Evolutionary conservation across 2,113 vertebrate species (phyloP).

Genomic region (Tachuris rubrigastra): DNA sequence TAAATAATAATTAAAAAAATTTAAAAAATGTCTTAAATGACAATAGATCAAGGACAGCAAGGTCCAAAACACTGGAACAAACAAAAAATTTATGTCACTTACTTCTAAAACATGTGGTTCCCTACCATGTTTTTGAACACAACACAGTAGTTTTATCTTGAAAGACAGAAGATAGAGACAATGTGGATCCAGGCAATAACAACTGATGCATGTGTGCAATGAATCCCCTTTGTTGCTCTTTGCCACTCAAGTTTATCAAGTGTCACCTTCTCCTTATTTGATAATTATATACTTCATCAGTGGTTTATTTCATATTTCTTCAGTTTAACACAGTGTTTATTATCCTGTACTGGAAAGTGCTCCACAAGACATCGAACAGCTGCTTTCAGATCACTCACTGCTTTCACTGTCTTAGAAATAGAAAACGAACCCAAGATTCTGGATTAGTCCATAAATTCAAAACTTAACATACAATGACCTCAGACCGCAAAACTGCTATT

Average conservation of each 20-base stretch:
- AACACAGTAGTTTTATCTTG: background rate
- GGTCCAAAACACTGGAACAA: background rate
- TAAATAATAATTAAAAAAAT: too few relatives aligned
- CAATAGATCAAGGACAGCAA: background rate
- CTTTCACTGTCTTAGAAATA: background rate
- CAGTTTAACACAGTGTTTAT: background rate
- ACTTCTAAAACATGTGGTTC: background rate
- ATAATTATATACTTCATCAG: background rate
- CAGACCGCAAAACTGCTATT: background rate
- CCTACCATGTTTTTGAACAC: background rate
- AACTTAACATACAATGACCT: background rate
- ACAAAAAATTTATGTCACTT: background rate
- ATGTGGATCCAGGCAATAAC: background rate
- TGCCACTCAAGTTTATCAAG: background rate
- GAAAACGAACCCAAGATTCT: background rate
- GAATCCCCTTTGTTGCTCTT: background rate
- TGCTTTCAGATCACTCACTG: background rate
- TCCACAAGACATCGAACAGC: background rate
- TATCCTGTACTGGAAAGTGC: background rate
- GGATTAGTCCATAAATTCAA: background rate
- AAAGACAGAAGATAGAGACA: background rate
- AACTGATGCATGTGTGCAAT: accelerated
- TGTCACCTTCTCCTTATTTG: background rate
- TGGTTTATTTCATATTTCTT: background rate
- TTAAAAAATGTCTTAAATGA: background rate